A percentile compares a stretch with the other conserved stretches of the same genome.
These are phyloP conservation scores for Seladonia tumulorum DNA, from an alignment of 2,888 invertebrate genomes.

Conservation along the genomic window DNA sequence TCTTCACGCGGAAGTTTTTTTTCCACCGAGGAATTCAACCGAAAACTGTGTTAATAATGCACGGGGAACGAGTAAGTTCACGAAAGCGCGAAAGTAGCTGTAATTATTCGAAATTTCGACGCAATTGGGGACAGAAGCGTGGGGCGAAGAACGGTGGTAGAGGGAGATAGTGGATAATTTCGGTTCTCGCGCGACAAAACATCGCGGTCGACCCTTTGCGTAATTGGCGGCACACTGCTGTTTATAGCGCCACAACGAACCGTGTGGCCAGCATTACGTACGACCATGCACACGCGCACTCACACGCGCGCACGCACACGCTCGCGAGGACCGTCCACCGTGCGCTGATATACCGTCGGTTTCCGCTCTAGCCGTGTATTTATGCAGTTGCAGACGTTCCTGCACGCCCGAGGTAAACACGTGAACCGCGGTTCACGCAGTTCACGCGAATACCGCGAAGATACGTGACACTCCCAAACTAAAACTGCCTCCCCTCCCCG, in stretches of 20 bases:
- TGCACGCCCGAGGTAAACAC: constrained; percentile 43
- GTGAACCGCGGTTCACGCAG: constrained; percentile 48
- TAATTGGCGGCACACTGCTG: constrained; percentile 78
- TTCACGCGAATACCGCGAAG: constrained; percentile 54
- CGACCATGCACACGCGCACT: not conserved
- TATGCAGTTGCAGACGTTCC: constrained; percentile 49
- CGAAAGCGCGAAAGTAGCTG: constrained; percentile 42
- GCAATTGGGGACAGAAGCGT: constrained; percentile 58
- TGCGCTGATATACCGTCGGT: constrained; percentile 46
- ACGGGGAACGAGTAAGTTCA: not conserved
- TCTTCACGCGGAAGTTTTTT: not conserved
- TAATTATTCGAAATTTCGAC: constrained; percentile 70
- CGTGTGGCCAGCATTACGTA: constrained; percentile 48
- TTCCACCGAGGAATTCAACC: not conserved
- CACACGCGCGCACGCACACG: not conserved
- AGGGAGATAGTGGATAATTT: constrained; percentile 70
- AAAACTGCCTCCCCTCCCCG: not conserved
- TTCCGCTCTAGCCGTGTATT: constrained; percentile 53
- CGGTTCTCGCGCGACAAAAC: constrained; percentile 77
- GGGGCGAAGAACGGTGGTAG: constrained; percentile 18
- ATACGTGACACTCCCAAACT: constrained; percentile 45
- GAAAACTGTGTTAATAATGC: constrained; percentile 46
- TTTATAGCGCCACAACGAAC: constrained; percentile 68
- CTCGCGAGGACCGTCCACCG: not conserved
- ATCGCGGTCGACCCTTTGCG: constrained; percentile 76